Evolutionary conservation across 64 coral and sea anemone species (phyloP).

Genomic region (Orbicella faveolata): DNA sequence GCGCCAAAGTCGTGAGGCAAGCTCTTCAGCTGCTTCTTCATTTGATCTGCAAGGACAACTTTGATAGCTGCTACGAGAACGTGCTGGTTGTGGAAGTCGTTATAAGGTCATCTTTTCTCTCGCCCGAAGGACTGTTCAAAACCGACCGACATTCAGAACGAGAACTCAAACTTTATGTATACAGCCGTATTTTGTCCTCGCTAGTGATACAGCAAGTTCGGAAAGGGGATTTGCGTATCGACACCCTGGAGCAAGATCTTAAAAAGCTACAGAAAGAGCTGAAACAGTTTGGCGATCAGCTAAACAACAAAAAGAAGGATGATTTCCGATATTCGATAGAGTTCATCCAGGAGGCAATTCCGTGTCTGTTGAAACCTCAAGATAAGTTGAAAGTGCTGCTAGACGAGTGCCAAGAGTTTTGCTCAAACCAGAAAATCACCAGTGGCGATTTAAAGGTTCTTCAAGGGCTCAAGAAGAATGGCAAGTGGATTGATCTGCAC

Average conservation of each 20-base stretch:
- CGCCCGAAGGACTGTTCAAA: neutral
- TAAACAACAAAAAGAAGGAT: slow-evolving; percentile 18
- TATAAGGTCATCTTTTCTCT: neutral
- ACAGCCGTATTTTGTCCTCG: slow-evolving; percentile 7
- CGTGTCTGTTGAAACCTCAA: neutral
- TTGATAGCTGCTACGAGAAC: neutral
- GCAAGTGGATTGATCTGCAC: slow-evolving; percentile 1
- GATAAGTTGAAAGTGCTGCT: neutral
- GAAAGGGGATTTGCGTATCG: neutral
- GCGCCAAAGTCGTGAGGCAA: neutral
- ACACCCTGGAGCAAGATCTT: neutral
- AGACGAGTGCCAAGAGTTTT: slow-evolving; percentile 12
- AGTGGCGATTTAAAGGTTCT: slow-evolving; percentile 10
- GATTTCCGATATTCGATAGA: slow-evolving; percentile 7
- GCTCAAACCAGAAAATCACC: neutral
- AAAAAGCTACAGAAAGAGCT: slow-evolving; percentile 5
- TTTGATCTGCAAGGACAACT: slow-evolving; percentile 4
- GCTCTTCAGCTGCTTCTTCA: neutral
- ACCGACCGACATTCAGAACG: neutral
- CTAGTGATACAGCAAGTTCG: neutral
- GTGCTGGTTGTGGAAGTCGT: neutral
- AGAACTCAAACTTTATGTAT: neutral
- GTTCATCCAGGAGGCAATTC: neutral
- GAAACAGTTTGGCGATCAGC: neutral
- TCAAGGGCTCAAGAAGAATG: neutral